Percentiles rank a stretch among this genome's conserved stretches.
Conservation (phyloP, 2,797 vertebrate genomes). For the Sparidentex hasta region DNA sequence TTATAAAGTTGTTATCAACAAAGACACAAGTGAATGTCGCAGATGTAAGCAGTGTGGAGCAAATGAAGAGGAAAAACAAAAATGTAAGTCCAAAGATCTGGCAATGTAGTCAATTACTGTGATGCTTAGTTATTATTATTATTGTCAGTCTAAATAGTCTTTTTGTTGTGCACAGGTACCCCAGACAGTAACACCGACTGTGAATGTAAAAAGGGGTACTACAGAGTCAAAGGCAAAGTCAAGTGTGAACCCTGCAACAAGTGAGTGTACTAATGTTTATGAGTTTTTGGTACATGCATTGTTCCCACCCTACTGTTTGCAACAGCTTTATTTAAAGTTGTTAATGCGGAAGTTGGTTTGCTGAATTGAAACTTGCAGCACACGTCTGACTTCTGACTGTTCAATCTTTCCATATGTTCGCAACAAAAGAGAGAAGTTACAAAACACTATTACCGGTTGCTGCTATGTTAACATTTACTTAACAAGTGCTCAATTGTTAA, state of each 20-base stretch:
- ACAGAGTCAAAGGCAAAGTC: slow-evolving; percentile 23
- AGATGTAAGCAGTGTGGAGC: slow-evolving; percentile 51
- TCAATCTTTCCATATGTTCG: slow-evolving; percentile 63
- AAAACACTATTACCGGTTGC: slow-evolving; percentile 9
- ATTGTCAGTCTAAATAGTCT: slow-evolving; percentile 9
- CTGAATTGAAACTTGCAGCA: slow-evolving; percentile 70
- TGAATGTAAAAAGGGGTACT: slow-evolving; percentile 62
- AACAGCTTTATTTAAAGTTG: slow-evolving; percentile 28
- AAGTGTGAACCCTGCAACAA: slow-evolving; percentile 68
- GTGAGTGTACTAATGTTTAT: slow-evolving; percentile 68
- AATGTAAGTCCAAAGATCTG: slow-evolving; percentile 71
- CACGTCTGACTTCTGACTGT: slow-evolving; percentile 19
- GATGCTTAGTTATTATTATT: neutral
- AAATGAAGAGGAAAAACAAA: slow-evolving; percentile 25
- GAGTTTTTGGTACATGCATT: neutral
- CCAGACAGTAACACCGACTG: slow-evolving; percentile 65
- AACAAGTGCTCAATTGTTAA: slow-evolving; percentile 13
- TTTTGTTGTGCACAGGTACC: slow-evolving; percentile 73
- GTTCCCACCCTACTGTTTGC: slow-evolving; percentile 13
- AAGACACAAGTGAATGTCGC: slow-evolving; percentile 22
- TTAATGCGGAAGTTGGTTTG: slow-evolving; percentile 72
- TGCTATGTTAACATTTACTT: slow-evolving; percentile 13
- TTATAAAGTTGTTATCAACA: slow-evolving; percentile 14
- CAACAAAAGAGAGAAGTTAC: slow-evolving; percentile 60
- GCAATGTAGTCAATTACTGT: neutral